A percentile compares a stretch with the other conserved stretches of the same genome.
Conservation (phyloP, 2,888 invertebrate genomes). For the Chrysolina americana region DNA sequence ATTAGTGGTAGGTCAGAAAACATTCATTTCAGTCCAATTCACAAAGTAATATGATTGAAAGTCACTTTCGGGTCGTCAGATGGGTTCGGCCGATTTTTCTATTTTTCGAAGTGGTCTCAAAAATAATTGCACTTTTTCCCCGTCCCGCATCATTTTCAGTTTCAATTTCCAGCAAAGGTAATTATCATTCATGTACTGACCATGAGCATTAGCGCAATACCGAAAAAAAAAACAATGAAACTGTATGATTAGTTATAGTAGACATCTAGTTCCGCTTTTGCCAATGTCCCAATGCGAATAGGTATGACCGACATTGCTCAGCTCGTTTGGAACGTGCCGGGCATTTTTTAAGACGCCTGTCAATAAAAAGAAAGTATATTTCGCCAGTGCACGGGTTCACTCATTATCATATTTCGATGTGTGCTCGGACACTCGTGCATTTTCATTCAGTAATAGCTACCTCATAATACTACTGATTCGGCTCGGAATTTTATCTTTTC, state of each 20-base stretch:
- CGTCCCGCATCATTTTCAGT: constrained; percentile 32
- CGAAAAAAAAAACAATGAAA: constrained; percentile 32
- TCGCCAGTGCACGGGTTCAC: constrained; percentile 8
- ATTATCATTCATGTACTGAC: constrained; percentile 35
- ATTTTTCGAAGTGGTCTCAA: no score
- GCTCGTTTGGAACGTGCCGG: constrained; percentile 35
- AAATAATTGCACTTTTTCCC: no score
- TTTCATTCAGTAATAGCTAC: constrained; percentile 12
- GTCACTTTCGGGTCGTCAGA: no score
- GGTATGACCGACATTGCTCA: constrained; percentile 49
- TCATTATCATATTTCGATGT: constrained; percentile 10
- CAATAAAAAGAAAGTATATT: constrained; percentile 46
- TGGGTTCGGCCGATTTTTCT: no score
- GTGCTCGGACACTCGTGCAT: not conserved
- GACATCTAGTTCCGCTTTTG: constrained; percentile 36
- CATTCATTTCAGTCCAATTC: no score
- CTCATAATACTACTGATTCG: not conserved
- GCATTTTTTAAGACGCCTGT: constrained; percentile 39
- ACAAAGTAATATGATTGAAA: no score
- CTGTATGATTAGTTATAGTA: not conserved
- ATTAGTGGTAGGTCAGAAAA: no score
- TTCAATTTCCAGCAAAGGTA: constrained; percentile 38
- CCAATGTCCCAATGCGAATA: constrained; percentile 30
- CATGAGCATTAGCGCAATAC: constrained; percentile 34
- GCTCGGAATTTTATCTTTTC: not conserved